Percentiles rank a stretch among this genome's conserved stretches.
phyloP scores from a whole-genome alignment of 2,113 vertebrate genomes.

The Chiloscyllium plagiosum region DNA sequence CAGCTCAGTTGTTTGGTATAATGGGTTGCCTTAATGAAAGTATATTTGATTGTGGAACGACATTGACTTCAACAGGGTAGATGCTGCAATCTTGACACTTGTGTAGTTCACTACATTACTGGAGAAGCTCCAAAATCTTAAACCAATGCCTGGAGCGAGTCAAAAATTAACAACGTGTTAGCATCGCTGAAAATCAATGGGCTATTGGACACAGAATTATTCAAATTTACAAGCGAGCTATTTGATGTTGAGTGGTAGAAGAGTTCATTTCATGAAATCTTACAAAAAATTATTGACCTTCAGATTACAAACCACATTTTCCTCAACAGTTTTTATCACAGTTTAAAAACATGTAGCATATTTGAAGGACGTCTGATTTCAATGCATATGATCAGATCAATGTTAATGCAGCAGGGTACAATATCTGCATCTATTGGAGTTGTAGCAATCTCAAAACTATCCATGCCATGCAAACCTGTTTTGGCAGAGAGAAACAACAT shows the following conservation, averaged over 20 bases:
- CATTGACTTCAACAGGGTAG: no score
- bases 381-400: background rate
- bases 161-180: no score
- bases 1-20: background rate
- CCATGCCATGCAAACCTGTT: no score
- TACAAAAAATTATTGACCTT: background rate
- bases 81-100: background rate
- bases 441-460: background rate
- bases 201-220: background rate
- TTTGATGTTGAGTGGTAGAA: background rate
- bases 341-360: background rate
- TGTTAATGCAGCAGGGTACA: background rate
- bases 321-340: background rate
- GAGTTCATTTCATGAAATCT: background rate
- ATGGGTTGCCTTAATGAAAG: background rate
- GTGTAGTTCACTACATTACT: background rate
- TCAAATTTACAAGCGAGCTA: background rate
- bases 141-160: background rate
- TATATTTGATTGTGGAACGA: background rate
- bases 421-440: background rate
- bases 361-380: background rate
- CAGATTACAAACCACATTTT: background rate
- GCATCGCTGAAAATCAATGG: background rate
- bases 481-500: background rate
- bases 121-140: background rate